These are phyloP conservation scores for Leptinotarsa undecemlineata DNA, from an alignment of 1,140 invertebrate species.

Conservation along the genomic window DNA sequence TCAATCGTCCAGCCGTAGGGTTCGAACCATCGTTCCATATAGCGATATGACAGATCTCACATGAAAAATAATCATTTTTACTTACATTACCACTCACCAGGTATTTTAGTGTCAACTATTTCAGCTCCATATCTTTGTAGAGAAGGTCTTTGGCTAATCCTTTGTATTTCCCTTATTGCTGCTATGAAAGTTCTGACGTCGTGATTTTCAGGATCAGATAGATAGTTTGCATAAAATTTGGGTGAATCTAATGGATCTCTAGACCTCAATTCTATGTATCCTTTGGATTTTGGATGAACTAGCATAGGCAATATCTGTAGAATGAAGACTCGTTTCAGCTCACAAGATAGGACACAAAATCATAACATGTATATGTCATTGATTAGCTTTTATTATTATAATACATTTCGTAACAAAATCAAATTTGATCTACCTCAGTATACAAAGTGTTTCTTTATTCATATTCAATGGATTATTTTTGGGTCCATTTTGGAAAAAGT, in stretches of 20 bases:
- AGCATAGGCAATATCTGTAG: constrained; percentile 69
- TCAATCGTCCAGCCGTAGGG: too few relatives aligned
- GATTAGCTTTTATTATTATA: too few relatives aligned
- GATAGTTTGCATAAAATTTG: constrained; percentile 68
- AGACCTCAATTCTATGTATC: constrained; percentile 62
- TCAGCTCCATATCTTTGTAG: constrained; percentile 53
- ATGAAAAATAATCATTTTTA: too few relatives aligned
- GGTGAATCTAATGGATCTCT: constrained; percentile 68
- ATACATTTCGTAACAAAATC: too few relatives aligned
- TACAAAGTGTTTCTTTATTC: too few relatives aligned
- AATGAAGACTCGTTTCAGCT: neutral
- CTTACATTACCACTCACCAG: constrained; percentile 36
- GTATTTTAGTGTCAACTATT: constrained; percentile 55
- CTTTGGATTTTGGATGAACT: constrained; percentile 71
- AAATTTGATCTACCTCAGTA: too few relatives aligned
- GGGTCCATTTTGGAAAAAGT: too few relatives aligned
- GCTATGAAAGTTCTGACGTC: constrained; percentile 56
- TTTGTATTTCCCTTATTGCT: constrained; percentile 51
- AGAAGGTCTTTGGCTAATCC: constrained; percentile 49
- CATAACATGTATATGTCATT: too few relatives aligned
- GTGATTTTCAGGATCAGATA: constrained; percentile 58
- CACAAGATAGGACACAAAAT: too few relatives aligned
- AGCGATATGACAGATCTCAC: too few relatives aligned
- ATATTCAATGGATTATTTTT: too few relatives aligned
- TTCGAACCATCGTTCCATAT: too few relatives aligned